Evolutionary conservation across 2,888 invertebrate genomes (phyloP), one percentile per base, ranked within the genome.

Genomic region (Penaeus monodon): DNA sequence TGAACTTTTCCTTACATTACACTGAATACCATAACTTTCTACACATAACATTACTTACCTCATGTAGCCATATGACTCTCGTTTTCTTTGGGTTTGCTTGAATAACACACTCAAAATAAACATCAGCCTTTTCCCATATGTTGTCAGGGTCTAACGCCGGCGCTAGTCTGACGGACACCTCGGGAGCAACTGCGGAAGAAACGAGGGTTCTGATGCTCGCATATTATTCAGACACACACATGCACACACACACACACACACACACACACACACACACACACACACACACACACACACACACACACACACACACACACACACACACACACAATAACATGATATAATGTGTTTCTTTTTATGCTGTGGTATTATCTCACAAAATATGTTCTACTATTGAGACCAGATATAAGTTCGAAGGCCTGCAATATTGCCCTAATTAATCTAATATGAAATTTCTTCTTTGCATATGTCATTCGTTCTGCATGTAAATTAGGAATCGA

Each of bases 121-220:
- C 89, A n/a, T 89, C 89, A 64, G 85, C 89, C 2, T 82, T 85
- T 33, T 89, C 89, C 65, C 83, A 85, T 74, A 89, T 89, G 85
- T 89, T 89, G 17, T 66, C 57, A 10, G 89, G 85, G 57, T 85
- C 82, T 27, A 89, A 80, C 44, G 87, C 84, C 20, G 84, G 79
- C 1, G 87, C 89, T 79, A 89, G 74, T 2, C 70, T 64, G 8
- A 84, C 89, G 76, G 76, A 76, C 38, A 85, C 88, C 65, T 82
- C 74, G 6, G 89, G 89, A 0, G 87, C 79, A 57, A 88, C 89
- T 89, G 88, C 14, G 10, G 57, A 2, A 65, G 33, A n/a, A 12
- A 63, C 27, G 33, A 33, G 17, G 33, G 27, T 22, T 27, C 14
- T 57, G 20, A 57, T 57, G 57, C 57, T 57, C 57, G 57, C 10